Percentiles rank a stretch among this genome's conserved stretches.
Conservation (phyloP, 2,888 invertebrate species). For the Xanthostigma xanthostigma region DNA sequence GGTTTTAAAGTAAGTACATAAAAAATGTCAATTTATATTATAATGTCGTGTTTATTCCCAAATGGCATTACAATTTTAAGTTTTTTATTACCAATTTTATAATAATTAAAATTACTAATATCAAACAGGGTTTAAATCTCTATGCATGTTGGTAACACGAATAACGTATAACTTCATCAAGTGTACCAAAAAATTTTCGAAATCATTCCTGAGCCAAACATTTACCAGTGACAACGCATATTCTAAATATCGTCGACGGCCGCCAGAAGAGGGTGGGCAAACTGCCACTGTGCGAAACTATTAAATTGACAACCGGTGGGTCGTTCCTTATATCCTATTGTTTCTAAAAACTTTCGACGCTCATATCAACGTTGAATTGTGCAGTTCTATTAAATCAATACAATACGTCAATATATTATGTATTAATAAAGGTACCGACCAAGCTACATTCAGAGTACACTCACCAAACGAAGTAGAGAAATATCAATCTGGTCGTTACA, state of each 20-base stretch:
- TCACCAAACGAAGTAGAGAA: conserved; percentile 13
- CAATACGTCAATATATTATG: conserved; percentile 12
- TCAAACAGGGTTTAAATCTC: no score
- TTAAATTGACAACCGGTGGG: conserved; percentile 6
- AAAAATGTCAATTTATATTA: no score
- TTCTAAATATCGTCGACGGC: conserved; percentile 16
- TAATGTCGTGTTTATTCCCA: no score
- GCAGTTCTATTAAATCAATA: conserved; percentile 2
- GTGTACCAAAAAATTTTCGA: conserved; percentile 20
- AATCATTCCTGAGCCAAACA: conserved; percentile 14
- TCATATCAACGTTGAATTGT: conserved; percentile 15
- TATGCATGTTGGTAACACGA: conserved; percentile 21
- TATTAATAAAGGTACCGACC: conserved; percentile 12
- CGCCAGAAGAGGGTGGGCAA: conserved; percentile 10
- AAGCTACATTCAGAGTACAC: neutral
- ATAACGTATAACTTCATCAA: no score
- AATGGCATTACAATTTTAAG: no score
- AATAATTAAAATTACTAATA: no score
- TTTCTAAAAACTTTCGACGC: conserved; percentile 7
- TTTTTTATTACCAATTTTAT: no score
- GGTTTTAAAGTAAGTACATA: no score
- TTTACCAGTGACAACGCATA: conserved; percentile 17
- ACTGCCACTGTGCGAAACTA: conserved; percentile 3
- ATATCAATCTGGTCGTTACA: conserved; percentile 14
- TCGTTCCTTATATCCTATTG: conserved; percentile 3